Conservation (phyloP, 2,113 vertebrate species). For the Crotalus horridus region DNA sequence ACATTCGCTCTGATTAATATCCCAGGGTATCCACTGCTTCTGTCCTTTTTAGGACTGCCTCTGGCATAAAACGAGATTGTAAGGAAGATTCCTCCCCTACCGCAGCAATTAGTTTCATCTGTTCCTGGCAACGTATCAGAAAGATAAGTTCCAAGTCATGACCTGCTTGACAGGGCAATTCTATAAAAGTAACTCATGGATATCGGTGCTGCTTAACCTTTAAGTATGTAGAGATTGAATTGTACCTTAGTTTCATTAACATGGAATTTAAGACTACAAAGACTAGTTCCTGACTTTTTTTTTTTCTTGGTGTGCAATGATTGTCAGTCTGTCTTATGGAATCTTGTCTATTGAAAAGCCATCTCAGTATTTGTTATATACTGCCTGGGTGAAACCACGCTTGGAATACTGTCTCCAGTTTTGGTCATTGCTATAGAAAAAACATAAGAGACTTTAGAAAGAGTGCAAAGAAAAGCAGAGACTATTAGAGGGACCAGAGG, state of each 20-base stretch:
- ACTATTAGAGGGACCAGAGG: neutral
- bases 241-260: neutral
- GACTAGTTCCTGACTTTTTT: neutral
- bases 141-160: neutral
- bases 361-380: neutral
- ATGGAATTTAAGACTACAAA: neutral
- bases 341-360: neutral
- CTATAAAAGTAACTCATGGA: neutral
- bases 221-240: neutral
- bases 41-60: neutral
- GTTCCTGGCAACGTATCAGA: neutral
- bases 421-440: neutral
- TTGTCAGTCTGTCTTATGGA: neutral
- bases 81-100: neutral
- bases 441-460: neutral
- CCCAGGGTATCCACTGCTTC: neutral
- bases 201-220: neutral
- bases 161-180: neutral
- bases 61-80: neutral
- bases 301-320: neutral
- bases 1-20: constrained; percentile 28
- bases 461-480: neutral
- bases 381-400: neutral
- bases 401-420: neutral
- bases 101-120: neutral